Evolutionary conservation across 1,140 invertebrate species (phyloP).

Genomic region (Brachionus angularis): DNA sequence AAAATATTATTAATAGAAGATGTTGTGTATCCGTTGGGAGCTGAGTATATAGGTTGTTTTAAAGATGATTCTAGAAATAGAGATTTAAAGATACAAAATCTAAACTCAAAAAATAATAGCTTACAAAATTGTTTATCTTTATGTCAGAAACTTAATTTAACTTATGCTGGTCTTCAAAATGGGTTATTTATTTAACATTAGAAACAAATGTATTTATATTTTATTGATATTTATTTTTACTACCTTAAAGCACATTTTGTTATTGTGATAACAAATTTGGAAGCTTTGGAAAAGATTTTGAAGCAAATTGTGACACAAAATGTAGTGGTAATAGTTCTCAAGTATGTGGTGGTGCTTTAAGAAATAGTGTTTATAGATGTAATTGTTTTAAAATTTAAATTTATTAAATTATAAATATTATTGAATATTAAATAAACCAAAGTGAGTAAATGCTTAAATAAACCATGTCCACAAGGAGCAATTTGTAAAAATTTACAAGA

Average conservation of each 20-base stretch:
- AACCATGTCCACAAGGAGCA: no score
- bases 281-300: neutral
- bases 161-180: neutral
- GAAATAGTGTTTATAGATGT: conserved; percentile 4
- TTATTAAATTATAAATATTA: neutral
- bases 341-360: neutral
- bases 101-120: neutral
- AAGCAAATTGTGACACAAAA: neutral
- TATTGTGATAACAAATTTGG: neutral
- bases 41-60: neutral
- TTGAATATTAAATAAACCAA: neutral
- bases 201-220: neutral
- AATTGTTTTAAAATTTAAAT: no score
- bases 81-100: neutral
- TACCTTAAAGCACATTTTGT: neutral
- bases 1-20: no score
- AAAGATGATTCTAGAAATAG: neutral
- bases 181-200: neutral
- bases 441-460: no score
- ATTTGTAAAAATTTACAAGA: neutral
- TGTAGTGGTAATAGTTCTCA: neutral
- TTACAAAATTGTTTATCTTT: neutral
- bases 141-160: neutral
- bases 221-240: neutral
- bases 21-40: no score